Percentiles rank a stretch among this genome's conserved stretches.
Evolutionary conservation across 2,113 vertebrate species (phyloP).

Genomic region (Sebastes schlegelii): DNA sequence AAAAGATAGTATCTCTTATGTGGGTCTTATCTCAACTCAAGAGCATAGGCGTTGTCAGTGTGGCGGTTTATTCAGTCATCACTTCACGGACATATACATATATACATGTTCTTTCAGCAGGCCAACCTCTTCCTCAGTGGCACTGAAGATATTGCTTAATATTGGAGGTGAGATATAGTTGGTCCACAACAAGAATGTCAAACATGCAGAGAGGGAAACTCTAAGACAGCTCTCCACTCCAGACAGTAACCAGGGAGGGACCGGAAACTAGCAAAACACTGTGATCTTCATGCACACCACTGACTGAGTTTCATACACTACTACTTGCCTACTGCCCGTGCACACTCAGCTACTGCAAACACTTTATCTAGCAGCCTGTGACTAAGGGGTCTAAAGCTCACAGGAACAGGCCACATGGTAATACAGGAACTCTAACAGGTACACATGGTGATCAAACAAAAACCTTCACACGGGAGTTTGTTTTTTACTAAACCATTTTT

Average conservation of each 20-base stretch:
- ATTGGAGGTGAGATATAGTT: slow-evolving; percentile 25
- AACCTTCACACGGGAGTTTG: background rate
- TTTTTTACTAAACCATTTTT: background rate
- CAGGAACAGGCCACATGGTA: background rate
- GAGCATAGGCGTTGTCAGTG: background rate
- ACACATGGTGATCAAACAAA: background rate
- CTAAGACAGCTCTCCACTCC: slow-evolving; percentile 20
- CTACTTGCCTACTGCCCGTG: background rate
- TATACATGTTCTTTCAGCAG: background rate
- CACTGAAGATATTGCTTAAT: background rate
- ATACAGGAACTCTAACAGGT: background rate
- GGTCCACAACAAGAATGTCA: slow-evolving; percentile 43
- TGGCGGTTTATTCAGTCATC: background rate
- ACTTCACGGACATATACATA: background rate
- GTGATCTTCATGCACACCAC: slow-evolving; percentile 32
- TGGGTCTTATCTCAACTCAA: slow-evolving; percentile 33
- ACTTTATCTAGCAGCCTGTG: background rate
- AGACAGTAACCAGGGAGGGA: slow-evolving; percentile 40
- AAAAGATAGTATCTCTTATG: slow-evolving; percentile 19
- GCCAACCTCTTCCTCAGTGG: background rate
- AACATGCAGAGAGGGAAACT: slow-evolving; percentile 40
- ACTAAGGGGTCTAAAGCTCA: slow-evolving; percentile 21
- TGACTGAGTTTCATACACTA: slow-evolving; percentile 39
- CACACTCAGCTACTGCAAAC: slow-evolving; percentile 14
- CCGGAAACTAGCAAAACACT: slow-evolving; percentile 38